These are phyloP conservation scores for Pachliopta kotzebuea DNA, from an alignment of 2,888 invertebrate species.

Conservation along the genomic window DNA sequence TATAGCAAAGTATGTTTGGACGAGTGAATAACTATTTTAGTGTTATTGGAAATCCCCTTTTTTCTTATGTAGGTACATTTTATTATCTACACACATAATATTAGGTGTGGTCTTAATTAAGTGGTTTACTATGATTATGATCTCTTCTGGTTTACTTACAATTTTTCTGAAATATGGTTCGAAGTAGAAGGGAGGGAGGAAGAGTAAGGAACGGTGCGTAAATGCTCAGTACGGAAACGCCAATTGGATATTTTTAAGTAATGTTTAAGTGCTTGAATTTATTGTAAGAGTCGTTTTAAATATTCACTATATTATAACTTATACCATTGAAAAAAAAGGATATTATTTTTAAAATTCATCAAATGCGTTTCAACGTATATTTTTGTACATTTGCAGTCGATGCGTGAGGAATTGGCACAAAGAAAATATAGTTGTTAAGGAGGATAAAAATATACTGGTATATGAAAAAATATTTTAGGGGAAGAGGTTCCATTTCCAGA, in stretches of 20 bases:
- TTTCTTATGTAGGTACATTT: slow-evolving; percentile 53
- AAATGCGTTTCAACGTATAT: slow-evolving; percentile 69
- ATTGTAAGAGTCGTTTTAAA: slow-evolving; percentile 60
- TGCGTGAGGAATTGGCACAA: slow-evolving; percentile 76
- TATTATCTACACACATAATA: slow-evolving; percentile 51
- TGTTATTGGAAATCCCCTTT: slow-evolving; percentile 48
- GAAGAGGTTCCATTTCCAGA: slow-evolving; percentile 70
- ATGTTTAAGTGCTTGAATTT: slow-evolving; percentile 68
- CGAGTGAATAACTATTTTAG: slow-evolving; percentile 55
- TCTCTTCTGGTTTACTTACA: slow-evolving; percentile 74
- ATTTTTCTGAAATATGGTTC: slow-evolving; percentile 71
- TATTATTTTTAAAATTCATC: slow-evolving; percentile 61
- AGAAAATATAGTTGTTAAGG: slow-evolving; percentile 42
- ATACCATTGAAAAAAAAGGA: slow-evolving; percentile 60
- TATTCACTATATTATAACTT: slow-evolving; percentile 53
- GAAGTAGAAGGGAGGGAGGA: slow-evolving; percentile 32
- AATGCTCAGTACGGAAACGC: slow-evolving; percentile 50
- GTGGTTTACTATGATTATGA: slow-evolving; percentile 55
- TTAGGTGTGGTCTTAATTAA: slow-evolving; percentile 67
- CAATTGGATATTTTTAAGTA: slow-evolving; percentile 68
- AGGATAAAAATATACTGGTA: slow-evolving; percentile 55
- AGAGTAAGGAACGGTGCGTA: slow-evolving; percentile 30
- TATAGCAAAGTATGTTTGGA: slow-evolving; percentile 57
- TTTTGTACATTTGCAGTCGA: slow-evolving; percentile 73
- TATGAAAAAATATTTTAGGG: slow-evolving; percentile 44